Percentiles rank a stretch among this genome's conserved stretches.
These are phyloP conservation scores for Ostrea denselamellosa DNA, from an alignment of 1,140 invertebrate genomes.

Conservation along the genomic window DNA sequence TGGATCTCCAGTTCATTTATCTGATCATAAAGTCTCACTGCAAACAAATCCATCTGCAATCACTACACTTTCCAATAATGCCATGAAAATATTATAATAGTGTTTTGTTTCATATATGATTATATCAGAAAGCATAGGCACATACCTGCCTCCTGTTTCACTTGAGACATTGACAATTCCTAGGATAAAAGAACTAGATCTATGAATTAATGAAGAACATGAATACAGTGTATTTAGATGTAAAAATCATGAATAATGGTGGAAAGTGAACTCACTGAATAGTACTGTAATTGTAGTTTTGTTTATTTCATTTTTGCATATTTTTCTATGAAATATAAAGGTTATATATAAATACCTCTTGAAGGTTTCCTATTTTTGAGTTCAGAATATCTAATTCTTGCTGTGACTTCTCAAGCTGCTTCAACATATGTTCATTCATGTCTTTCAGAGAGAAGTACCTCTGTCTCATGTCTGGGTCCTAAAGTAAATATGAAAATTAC, in stretches of 20 bases:
- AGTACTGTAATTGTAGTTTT: too few species aligned
- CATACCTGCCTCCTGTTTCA: slow-evolving; percentile 85
- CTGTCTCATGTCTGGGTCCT: slow-evolving; percentile 79
- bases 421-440: slow-evolving; percentile 81
- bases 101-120: neutral
- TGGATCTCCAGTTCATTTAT: slow-evolving; percentile 85
- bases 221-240: too few species aligned
- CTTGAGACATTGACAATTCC: slow-evolving; percentile 84
- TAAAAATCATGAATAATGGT: too few species aligned
- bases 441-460: slow-evolving; percentile 81
- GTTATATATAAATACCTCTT: slow-evolving; percentile 79
- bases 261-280: too few species aligned
- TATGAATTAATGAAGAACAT: too few species aligned
- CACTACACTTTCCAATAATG: neutral
- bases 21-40: slow-evolving; percentile 85
- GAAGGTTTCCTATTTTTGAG: slow-evolving; percentile 83
- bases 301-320: neutral
- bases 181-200: slow-evolving; percentile 54
- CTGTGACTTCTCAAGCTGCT: slow-evolving; percentile 83
- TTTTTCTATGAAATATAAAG: slow-evolving; percentile 1
- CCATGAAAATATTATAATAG: neutral
- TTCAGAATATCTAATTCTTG: slow-evolving; percentile 83
- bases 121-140: neutral
- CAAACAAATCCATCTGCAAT: neutral
- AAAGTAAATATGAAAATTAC: slow-evolving; percentile 37